Conservation (phyloP, 2,888 invertebrate genomes). For the Lasiommata megera region DNA sequence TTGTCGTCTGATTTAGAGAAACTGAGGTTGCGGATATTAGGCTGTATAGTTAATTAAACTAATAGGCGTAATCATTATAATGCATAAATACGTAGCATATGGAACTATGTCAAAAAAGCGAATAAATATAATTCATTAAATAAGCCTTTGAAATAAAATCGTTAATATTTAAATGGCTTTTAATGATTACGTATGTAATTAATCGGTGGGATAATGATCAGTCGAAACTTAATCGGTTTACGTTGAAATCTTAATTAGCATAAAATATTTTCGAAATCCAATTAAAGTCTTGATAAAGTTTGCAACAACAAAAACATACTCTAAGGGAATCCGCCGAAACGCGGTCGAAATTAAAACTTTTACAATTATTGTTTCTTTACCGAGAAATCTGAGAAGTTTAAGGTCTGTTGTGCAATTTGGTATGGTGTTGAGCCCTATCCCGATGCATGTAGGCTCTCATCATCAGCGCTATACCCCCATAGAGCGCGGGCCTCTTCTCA, state of each 20-base stretch:
- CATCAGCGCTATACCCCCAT: too few species aligned
- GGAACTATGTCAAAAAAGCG: too few species aligned
- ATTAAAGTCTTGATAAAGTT: conserved; percentile 2
- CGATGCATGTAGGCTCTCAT: too few species aligned
- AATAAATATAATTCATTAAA: too few species aligned
- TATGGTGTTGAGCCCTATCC: conserved; percentile 6
- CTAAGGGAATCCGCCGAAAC: conserved; percentile 32
- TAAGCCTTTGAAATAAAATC: too few species aligned
- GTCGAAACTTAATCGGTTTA: conserved; percentile 1
- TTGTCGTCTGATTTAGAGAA: neutral
- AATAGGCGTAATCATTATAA: too few species aligned
- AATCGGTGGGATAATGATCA: neutral
- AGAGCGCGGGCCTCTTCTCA: too few species aligned
- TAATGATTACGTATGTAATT: neutral
- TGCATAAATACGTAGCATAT: too few species aligned
- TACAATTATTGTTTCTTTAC: conserved; percentile 41
- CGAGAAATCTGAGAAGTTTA: conserved; percentile 38
- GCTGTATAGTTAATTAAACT: neutral
- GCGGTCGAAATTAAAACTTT: conserved; percentile 42
- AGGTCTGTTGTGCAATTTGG: conserved; percentile 23
- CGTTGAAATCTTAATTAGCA: neutral
- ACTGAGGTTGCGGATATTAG: neutral
- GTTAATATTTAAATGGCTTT: too few species aligned
- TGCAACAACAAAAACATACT: neutral
- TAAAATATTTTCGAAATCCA: neutral